Base-by-base conservation (phyloP, 2,113 vertebrate species). In the Anguilla rostrata region DNA sequence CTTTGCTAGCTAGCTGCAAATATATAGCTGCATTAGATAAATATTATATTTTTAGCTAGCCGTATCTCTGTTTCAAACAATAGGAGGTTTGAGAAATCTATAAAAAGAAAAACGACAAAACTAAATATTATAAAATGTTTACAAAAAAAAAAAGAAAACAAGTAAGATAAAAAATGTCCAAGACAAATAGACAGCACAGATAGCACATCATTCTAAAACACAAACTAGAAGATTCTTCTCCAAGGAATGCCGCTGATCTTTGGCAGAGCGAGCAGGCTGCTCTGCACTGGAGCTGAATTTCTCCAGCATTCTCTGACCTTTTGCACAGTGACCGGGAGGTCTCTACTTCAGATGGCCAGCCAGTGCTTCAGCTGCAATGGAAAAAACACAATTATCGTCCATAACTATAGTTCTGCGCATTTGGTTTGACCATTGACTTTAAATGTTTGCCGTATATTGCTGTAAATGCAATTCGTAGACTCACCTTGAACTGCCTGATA, bases 401-500 rank as follows among this genome's bases (percentile, higher is more conserved):
- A 53, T 14, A 53, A 14, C 49, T 53, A 53, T 53, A 53, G 8
- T 46, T 46, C 12, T 12, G 49, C 49, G 12, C 49, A 53, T 53
- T 53, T 53, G 12, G 49, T 53, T 53, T 53, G 12, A 14, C 43
- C 8, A 46, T 46, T 46, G 43, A 46, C 43, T 34, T 34, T 34
- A 34, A 34, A 34, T 34, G 34, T 34, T 34, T 34, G 34, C 34
- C 1, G 34, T 4, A 66, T 66, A 66, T 22, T 66, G 60, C 22
- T 5, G 7, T 66, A 26, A 66, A 66, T 66, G 60, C 20, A 53
- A 83, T 15, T 81, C 49, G 29, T 29, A 15, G 34, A 84, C 94
- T 94, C 92, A 99, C 98, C 95, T 94, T 98, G 91, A 98, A 99
- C 90, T 99, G 98, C 82, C 97, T 95, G 91, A 99, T 53, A 0